Conservation (phyloP, 2,888 invertebrate genomes). For the Zygogramma bicolorata region DNA sequence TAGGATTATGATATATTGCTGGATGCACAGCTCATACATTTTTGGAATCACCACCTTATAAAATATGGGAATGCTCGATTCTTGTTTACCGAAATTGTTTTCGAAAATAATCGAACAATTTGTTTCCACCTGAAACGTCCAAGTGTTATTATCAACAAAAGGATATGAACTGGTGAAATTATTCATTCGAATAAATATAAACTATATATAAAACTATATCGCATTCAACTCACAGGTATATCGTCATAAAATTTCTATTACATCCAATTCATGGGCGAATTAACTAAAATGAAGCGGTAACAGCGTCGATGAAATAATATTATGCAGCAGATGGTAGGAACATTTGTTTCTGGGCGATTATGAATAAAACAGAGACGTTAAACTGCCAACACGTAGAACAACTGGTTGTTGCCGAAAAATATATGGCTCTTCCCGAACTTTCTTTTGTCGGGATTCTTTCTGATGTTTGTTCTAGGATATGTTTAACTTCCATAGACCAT, state of each 20-base stretch:
- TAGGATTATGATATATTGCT: too few relatives aligned
- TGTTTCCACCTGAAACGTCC: too few relatives aligned
- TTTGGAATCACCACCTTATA: too few relatives aligned
- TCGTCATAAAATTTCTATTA: not conserved
- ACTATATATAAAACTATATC: not conserved
- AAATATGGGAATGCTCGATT: too few relatives aligned
- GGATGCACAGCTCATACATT: too few relatives aligned
- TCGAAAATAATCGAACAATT: too few relatives aligned
- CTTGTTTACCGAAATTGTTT: too few relatives aligned
- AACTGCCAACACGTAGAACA: conserved; percentile 39
- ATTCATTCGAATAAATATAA: not conserved
- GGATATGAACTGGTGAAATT: not conserved
- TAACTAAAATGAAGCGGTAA: conserved; percentile 35
- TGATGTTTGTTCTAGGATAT: not conserved
- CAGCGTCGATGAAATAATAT: conserved; percentile 32
- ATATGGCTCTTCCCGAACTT: conserved; percentile 34
- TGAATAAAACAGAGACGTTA: conserved; percentile 45
- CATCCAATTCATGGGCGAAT: conserved; percentile 3
- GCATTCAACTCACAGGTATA: not conserved
- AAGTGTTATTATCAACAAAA: too few relatives aligned
- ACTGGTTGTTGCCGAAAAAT: conserved; percentile 38
- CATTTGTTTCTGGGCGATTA: conserved; percentile 40
- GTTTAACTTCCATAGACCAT: not conserved
- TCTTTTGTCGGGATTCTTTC: conserved; percentile 6
- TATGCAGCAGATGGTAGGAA: conserved; percentile 39